A percentile compares a stretch with the other conserved stretches of the same genome.
Evolutionary conservation across 2,797 vertebrate species (phyloP).

Genomic region (Spheniscus humboldti): DNA sequence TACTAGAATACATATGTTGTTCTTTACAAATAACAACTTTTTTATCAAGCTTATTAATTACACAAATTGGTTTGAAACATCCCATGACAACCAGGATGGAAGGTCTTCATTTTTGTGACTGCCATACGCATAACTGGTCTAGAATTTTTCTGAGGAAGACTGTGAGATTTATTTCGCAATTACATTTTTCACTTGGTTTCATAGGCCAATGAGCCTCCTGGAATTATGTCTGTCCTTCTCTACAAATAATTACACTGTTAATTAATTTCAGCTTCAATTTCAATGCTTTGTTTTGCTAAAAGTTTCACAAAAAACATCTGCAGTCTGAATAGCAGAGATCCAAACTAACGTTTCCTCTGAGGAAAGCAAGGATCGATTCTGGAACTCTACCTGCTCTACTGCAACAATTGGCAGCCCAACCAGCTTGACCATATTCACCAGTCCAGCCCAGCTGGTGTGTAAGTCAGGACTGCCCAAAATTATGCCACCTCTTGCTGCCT

Average conservation of each 20-base stretch:
- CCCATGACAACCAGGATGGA: not conserved
- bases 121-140: not conserved
- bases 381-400: not conserved
- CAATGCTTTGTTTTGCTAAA: not conserved
- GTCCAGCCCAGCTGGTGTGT: not conserved
- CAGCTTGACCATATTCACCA: not conserved
- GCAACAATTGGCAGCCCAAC: not conserved
- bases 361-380: not conserved
- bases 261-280: not conserved
- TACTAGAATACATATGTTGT: not conserved
- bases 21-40: not conserved
- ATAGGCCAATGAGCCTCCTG: not conserved
- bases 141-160: not conserved
- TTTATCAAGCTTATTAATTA: not conserved
- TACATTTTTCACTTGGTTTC: not conserved
- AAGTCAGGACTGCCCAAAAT: not conserved
- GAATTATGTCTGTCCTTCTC: not conserved
- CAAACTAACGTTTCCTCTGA: not conserved
- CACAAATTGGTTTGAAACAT: not conserved
- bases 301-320: not conserved
- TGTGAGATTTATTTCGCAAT: not conserved
- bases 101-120: not conserved
- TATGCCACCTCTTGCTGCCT: not conserved
- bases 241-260: not conserved
- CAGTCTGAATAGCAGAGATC: not conserved